These are phyloP conservation scores for Sebastes trivittatus DNA, from an alignment of 2,797 vertebrate genomes.

Conservation along the genomic window DNA sequence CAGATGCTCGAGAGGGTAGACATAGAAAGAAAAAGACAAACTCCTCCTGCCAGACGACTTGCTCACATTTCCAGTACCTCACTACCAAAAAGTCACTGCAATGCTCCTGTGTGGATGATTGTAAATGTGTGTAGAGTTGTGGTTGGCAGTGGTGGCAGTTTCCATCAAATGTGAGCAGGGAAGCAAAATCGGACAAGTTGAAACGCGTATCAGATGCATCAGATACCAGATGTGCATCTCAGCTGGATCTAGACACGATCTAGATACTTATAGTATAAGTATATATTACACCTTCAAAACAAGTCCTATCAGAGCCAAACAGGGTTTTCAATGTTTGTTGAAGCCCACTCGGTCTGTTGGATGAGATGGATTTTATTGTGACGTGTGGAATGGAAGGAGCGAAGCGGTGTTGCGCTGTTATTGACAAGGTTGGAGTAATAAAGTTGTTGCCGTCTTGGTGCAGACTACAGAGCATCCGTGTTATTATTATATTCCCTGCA, in stretches of 20 bases:
- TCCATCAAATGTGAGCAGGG: background rate
- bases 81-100: background rate
- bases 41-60: constrained; percentile 8
- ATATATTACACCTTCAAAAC: background rate
- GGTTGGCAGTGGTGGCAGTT: constrained; percentile 20
- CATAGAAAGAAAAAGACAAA: background rate
- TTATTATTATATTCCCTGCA: too few relatives aligned
- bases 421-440: too few relatives aligned
- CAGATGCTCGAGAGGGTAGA: background rate
- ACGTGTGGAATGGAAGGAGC: too few relatives aligned
- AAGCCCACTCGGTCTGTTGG: background rate
- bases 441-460: too few relatives aligned
- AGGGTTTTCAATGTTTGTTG: background rate
- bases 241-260: background rate
- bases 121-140: constrained; percentile 1
- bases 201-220: background rate
- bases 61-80: constrained; percentile 13
- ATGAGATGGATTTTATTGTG: background rate
- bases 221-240: constrained; percentile 28
- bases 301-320: background rate
- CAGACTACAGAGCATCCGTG: rapidly evolving
- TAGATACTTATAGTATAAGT: background rate
- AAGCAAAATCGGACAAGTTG: background rate
- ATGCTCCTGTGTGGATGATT: background rate
- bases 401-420: too few relatives aligned